These are phyloP conservation scores for Lamellibrachia satsuma DNA, from an alignment of 2,888 invertebrate genomes.

Conservation along the genomic window DNA sequence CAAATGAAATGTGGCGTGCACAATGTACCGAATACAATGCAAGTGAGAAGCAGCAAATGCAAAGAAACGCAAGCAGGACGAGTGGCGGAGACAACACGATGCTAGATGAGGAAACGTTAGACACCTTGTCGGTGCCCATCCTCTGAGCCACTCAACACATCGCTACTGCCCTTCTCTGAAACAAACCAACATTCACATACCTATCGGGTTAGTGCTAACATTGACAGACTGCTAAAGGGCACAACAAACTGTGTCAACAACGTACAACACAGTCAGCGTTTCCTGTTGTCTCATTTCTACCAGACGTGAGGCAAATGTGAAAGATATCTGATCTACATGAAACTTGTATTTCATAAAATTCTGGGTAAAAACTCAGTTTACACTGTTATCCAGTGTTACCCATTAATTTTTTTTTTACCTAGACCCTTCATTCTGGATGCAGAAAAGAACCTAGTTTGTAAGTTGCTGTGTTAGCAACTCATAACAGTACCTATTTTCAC, in stretches of 20 bases:
- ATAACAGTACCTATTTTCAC: not conserved
- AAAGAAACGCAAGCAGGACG: not conserved
- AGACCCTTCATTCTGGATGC: not conserved
- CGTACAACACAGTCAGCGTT: not conserved
- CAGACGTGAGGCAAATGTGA: not conserved
- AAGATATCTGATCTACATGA: not conserved
- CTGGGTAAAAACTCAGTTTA: not conserved
- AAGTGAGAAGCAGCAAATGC: not conserved
- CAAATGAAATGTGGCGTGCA: not conserved
- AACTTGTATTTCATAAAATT: not conserved
- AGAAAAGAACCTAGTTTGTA: not conserved
- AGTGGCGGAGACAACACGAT: not conserved
- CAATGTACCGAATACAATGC: not conserved
- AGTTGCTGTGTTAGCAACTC: not conserved
- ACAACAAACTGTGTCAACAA: not conserved
- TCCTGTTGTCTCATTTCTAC: not conserved
- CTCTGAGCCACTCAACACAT: not conserved
- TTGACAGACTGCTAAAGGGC: not conserved
- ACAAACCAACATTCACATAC: slow-evolving; percentile 3
- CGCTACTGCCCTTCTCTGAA: not conserved
- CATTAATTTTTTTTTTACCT: not conserved
- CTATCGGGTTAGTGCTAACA: not conserved
- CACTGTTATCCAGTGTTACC: not conserved
- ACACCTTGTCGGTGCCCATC: not conserved
- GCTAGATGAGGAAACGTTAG: not conserved